Evolutionary conservation across 2,113 vertebrate genomes (phyloP), one percentile per base, ranked within the genome.

Genomic region (Sinocyclocheilus maitianheensis): DNA sequence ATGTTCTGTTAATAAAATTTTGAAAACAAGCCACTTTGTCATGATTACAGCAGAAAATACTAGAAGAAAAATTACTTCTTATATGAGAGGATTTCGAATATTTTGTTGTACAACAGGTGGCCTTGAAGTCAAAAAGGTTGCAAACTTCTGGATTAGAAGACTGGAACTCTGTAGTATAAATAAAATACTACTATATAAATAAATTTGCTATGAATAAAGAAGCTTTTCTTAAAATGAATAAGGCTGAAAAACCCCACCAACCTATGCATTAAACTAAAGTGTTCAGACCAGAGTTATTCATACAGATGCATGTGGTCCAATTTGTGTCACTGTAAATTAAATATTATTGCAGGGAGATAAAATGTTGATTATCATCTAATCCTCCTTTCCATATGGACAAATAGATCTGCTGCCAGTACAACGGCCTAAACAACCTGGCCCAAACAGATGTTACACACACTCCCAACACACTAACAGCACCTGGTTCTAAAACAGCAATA

Each of bases 361-460:
- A 90, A 94, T 89, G 90, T 91, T 89, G 92, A 90, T 87, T 88
- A 86, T 92, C 88, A 85, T 75, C 90, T 87, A 88, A 86, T 89
- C 90, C 92, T 87, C 93, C 89, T 93, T 93, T 92, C 94, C 92
- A 92, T 93, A 93, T 94, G 94, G 91, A 90, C 75, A 63, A 84
- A 89, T 87, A 90, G 88, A 24, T 58, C 86, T 53, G 84, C 88
- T 77, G 91, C 91, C 94, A 94, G 93, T 91, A 84, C 84, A 86
- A 91, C 3, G 43, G 78, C 34, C 20, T 24, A 81, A 62, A 63
- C 78, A 63, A 20, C 89, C 86, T 85, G 88, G 90, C 88, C 80
- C 85, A 90, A 93, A 91, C 96, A 96, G 93, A 95, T 96, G 95
- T 94, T 53, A 40, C 53, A 58, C 43, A 46, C 43, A 46, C 43